phyloP scores from a whole-genome alignment of 2,113 vertebrate genomes.

The Platysternon megacephalum region DNA sequence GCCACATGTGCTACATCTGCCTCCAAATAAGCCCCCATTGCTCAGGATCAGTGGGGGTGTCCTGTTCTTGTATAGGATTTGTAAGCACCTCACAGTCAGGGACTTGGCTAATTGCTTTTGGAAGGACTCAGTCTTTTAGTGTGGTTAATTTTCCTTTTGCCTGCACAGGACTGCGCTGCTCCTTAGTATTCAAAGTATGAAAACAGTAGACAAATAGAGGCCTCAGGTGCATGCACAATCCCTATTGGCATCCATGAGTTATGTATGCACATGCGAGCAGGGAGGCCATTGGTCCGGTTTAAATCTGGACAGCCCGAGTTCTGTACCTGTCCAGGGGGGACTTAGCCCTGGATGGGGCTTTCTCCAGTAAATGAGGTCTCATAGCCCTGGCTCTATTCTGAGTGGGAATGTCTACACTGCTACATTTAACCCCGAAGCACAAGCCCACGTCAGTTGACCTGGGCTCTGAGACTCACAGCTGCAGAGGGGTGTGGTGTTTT shows the following conservation, averaged over 20 bases:
- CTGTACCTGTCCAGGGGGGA: neutral
- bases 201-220: neutral
- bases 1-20: neutral
- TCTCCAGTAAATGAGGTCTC: neutral
- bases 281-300: neutral
- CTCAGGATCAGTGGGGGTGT: neutral
- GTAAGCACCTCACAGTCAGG: neutral
- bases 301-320: neutral
- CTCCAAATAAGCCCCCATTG: neutral
- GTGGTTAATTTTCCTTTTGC: neutral
- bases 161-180: neutral
- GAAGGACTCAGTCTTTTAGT: neutral
- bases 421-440: neutral
- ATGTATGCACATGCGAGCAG: neutral
- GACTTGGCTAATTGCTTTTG: neutral
- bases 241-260: neutral
- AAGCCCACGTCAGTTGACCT: neutral
- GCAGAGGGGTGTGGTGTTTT: neutral
- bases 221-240: neutral
- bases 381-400: neutral
- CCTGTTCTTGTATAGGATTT: neutral
- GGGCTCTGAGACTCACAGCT: neutral
- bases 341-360: neutral
- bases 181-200: neutral
- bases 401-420: neutral